These are phyloP conservation scores for Rhodophaea formosa DNA, from an alignment of 2,888 invertebrate species.

Conservation along the genomic window DNA sequence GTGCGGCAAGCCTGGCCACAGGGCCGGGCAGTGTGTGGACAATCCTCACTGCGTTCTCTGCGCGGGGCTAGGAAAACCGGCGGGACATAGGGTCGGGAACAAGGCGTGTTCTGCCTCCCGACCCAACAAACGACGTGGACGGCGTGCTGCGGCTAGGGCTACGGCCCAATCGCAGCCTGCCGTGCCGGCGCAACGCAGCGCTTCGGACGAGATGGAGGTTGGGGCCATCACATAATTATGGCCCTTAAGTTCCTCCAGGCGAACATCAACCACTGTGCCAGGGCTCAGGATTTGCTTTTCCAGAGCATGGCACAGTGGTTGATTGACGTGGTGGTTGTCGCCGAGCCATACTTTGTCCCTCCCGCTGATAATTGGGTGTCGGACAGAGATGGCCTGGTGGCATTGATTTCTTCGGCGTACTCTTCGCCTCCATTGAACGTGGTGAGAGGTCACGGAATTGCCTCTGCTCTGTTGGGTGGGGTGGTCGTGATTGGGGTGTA, in stretches of 20 bases:
- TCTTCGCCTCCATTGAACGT: neutral
- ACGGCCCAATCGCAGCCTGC: neutral
- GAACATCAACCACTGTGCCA: conserved; percentile 9
- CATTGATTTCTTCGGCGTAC: neutral
- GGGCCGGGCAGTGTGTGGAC: neutral
- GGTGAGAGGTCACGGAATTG: too few relatives aligned
- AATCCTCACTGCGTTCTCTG: neutral
- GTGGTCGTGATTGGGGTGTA: too few relatives aligned
- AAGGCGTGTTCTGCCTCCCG: neutral
- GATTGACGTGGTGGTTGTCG: neutral
- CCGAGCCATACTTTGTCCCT: neutral
- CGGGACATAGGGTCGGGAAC: neutral
- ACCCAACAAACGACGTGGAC: too few relatives aligned
- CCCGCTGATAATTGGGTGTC: neutral
- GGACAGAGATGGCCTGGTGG: neutral
- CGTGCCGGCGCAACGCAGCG: neutral
- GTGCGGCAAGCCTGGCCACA: neutral
- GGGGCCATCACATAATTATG: neutral
- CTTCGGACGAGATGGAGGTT: neutral
- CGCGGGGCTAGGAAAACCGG: neutral
- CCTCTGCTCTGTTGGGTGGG: too few relatives aligned
- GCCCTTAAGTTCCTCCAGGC: conserved; percentile 1
- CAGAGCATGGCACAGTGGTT: conserved; percentile 5
- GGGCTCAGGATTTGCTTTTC: neutral
- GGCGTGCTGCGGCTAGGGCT: neutral